Percentiles rank a stretch among this genome's conserved stretches.
phyloP scores from a whole-genome alignment of 1,140 invertebrate species.

The Macrostomum lignano region DNA sequence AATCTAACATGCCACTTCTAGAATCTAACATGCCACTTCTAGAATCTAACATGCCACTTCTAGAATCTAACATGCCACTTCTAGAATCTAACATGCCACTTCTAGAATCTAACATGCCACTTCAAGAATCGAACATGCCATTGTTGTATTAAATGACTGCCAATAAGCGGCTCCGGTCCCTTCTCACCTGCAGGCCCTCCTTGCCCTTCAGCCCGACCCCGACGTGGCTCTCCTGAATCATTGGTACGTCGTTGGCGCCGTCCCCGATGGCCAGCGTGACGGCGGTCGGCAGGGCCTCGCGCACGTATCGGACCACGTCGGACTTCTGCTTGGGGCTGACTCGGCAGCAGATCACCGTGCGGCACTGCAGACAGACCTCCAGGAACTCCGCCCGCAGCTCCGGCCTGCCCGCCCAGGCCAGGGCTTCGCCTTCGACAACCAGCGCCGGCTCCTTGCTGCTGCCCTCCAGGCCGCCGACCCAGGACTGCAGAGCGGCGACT shows the following conservation, averaged over 20 bases:
- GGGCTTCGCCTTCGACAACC: conserved; percentile 8
- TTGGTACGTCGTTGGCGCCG: conserved; percentile 83
- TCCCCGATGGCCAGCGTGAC: conserved; percentile 33
- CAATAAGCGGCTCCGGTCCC: too few relatives aligned
- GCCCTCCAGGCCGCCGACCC: neutral
- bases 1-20: too few relatives aligned
- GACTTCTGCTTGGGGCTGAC: conserved; percentile 28
- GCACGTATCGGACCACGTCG: conserved; percentile 7
- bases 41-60: too few relatives aligned
- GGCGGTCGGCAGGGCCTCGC: conserved; percentile 6
- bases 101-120: too few relatives aligned
- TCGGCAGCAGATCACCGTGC: conserved; percentile 76
- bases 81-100: too few relatives aligned
- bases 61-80: too few relatives aligned
- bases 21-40: too few relatives aligned
- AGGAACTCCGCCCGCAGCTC: conserved; percentile 13
- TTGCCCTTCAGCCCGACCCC: conserved; percentile 92
- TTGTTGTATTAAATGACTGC: too few relatives aligned
- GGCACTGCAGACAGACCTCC: conserved; percentile 52
- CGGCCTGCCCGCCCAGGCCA: conserved; percentile 10
- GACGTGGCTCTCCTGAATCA: conserved; percentile 72
- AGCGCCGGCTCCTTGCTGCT: conserved; percentile 8
- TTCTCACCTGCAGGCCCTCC: conserved; percentile 81
- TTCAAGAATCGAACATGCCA: too few relatives aligned
- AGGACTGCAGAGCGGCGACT: neutral